Base-by-base conservation (phyloP, 2,888 invertebrate species). In the Oasisia sp. region DNA sequence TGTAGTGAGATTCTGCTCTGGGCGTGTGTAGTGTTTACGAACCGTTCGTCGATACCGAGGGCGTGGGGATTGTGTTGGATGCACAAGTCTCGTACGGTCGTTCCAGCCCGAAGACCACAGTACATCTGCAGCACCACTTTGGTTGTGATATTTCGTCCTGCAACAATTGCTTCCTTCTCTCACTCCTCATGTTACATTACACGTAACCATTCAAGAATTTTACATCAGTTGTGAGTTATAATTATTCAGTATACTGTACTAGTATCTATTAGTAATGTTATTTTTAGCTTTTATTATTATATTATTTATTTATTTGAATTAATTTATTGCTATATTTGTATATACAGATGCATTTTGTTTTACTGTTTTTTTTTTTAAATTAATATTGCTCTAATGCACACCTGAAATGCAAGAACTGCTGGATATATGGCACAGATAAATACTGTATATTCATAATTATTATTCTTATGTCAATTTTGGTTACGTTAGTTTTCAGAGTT, bases 31-130 rank as follows among this genome's bases (percentile, higher is more conserved):
- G 50, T 89, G n/a, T 32, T 44, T 32, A 89, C 32, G 27, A 32
- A 96, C 96, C 95, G 95, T 94, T 96, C 96, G 94, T 96, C 96
- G 90, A 96, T 95, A 93, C 97, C 97, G 91, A 98, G 96, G 94
- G 97, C 97, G 94, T 98, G 97, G 8, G 98, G 98, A 96, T 98
- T 98, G 95, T 97, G 97, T 91, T 98, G 97, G 91, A 97, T 97
- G 96, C 98, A 98, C 58, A 98, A 96, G 95, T 98, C 98, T 93
- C 97, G 97, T 93, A 98, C 97, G 0, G 98, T 98, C 91, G 97
- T 97, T 14, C 98, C 98, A 95, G 98, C 97, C 19, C 97, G 97
- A 97, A 98, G 97, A 94, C 97, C 97, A 89, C 98, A 97, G 96
- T 98, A 98, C 97, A 98, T 97, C 91, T 97, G 97, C 95, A 98